phyloP scores from a whole-genome alignment of 2,888 invertebrate species.

The Drosophila multiciliata region DNA sequence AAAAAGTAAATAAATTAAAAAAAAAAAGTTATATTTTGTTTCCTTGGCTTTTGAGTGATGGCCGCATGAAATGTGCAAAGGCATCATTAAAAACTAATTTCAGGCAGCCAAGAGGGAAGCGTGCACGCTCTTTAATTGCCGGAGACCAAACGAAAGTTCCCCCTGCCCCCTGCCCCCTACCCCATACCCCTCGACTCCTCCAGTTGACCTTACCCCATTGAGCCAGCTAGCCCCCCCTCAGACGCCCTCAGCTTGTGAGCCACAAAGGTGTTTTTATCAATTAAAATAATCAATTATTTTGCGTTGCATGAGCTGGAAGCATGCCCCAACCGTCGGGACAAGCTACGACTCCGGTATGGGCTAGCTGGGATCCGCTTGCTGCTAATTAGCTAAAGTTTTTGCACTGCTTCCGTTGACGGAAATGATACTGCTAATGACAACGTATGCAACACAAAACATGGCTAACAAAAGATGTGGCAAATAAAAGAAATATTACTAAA shows the following conservation, averaged over 20 bases:
- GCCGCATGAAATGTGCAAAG: slow-evolving; percentile 71
- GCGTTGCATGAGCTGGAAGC: slow-evolving; percentile 50
- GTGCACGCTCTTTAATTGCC: slow-evolving; percentile 67
- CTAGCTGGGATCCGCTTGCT: slow-evolving; percentile 28
- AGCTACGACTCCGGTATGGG: not conserved
- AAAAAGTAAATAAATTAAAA: not conserved
- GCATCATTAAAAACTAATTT: slow-evolving; percentile 79
- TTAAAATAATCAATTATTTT: slow-evolving; percentile 77
- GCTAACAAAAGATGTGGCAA: no score
- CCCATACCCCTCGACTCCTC: not conserved
- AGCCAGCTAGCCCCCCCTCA: slow-evolving; percentile 2
- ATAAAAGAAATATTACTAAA: not conserved
- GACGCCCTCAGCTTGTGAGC: slow-evolving; percentile 44
- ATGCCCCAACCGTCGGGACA: slow-evolving; percentile 1
- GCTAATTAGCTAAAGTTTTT: slow-evolving; percentile 53
- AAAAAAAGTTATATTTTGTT: slow-evolving; percentile 13
- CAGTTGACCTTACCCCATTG: not conserved
- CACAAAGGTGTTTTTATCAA: slow-evolving; percentile 76
- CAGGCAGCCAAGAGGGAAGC: slow-evolving; percentile 47
- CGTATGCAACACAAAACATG: not conserved
- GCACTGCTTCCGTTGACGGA: slow-evolving; percentile 34
- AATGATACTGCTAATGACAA: slow-evolving; percentile 17
- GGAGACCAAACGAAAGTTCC: slow-evolving; percentile 41
- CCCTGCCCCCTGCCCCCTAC: not conserved
- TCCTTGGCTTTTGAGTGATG: slow-evolving; percentile 58